Conservation (phyloP, 1,140 invertebrate genomes). For the Rhopalosiphum maidis region DNA sequence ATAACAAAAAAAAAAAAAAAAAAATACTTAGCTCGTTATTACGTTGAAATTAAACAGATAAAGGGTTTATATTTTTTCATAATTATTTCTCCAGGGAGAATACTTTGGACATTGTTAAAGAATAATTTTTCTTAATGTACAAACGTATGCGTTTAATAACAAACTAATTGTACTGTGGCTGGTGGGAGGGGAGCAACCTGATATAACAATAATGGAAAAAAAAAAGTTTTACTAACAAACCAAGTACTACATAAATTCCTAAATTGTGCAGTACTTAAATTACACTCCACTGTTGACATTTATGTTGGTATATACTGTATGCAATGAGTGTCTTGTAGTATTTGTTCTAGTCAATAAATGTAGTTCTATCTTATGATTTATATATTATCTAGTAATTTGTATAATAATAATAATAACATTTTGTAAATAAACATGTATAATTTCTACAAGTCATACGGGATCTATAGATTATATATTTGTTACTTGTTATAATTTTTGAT, state of each 20-base stretch:
- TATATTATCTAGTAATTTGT: not conserved
- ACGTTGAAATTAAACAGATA: not conserved
- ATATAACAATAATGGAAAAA: not conserved
- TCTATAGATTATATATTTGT: not conserved
- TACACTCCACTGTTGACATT: not conserved
- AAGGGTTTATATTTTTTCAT: not conserved
- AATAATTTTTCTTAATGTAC: not conserved
- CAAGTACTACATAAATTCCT: not conserved
- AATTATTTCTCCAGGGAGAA: not conserved
- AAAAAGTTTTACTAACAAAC: not conserved
- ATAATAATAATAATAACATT: not conserved
- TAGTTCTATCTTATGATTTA: not conserved
- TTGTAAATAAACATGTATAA: not conserved
- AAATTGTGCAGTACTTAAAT: not conserved
- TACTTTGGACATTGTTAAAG: not conserved
- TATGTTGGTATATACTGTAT: not conserved
- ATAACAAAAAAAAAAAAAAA: conserved; percentile 5
- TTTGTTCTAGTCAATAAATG: not conserved
- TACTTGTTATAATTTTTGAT: not conserved
- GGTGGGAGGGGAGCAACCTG: not conserved
- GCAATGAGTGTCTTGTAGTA: not conserved
- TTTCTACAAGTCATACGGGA: not conserved
- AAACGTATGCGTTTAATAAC: not conserved
- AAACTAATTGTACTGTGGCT: not conserved
- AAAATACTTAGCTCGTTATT: not conserved